Conservation (phyloP, 2,797 vertebrate genomes). For the Echiichthys vipera region DNA sequence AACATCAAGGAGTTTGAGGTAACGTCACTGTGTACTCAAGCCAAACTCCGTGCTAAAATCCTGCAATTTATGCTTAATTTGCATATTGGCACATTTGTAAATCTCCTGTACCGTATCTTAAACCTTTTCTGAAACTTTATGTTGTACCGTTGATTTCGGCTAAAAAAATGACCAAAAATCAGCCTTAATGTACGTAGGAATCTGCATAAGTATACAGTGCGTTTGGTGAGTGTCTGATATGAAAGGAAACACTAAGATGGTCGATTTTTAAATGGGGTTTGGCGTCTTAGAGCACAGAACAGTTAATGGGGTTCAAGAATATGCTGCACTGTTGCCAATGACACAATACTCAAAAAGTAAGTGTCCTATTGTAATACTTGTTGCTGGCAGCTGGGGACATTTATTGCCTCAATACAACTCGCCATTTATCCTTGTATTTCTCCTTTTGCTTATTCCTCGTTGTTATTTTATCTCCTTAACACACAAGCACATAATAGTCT, state of each 20-base stretch:
- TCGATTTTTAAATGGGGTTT: background rate
- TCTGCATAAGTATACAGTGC: too few relatives aligned
- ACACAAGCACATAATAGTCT: background rate
- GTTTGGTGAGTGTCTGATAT: too few relatives aligned
- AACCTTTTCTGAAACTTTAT: background rate
- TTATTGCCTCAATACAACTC: too few relatives aligned
- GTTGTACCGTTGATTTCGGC: background rate
- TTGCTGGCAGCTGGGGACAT: too few relatives aligned
- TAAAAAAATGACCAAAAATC: rapidly evolving
- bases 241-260: background rate
- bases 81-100: rapidly evolving
- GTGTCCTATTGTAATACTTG: too few relatives aligned
- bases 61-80: background rate
- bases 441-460: background rate
- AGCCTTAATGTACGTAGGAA: background rate
- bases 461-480: background rate
- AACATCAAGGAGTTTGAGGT: constrained; percentile 95
- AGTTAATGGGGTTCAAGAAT: too few relatives aligned
- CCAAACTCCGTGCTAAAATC: background rate
- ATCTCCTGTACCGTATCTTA: rapidly evolving
- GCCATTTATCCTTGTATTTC: too few relatives aligned
- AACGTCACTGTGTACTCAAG: background rate
- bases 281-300: too few relatives aligned
- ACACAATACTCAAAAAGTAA: too few relatives aligned
- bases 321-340: background rate